Evolutionary conservation across 1,140 invertebrate species (phyloP).

Genomic region (Paraescarpia echinospica): DNA sequence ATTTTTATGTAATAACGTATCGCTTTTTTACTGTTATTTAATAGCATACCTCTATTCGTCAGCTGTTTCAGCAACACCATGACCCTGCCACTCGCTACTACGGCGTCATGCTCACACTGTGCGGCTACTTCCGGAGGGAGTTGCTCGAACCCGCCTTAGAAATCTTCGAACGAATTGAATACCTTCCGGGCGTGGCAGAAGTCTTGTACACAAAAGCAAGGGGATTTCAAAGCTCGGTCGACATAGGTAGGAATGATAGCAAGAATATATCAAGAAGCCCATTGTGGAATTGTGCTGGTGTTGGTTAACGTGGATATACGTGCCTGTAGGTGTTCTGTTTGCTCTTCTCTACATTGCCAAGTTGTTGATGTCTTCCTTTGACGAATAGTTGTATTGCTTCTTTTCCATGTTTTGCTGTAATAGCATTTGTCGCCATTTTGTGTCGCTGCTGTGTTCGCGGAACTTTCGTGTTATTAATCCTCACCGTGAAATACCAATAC

Average conservation of each 20-base stretch:
- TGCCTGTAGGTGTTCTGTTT: no score
- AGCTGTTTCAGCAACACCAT: background rate
- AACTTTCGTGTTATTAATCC: no score
- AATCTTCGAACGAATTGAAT: constrained; percentile 29
- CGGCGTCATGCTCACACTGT: constrained; percentile 31
- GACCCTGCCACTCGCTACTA: constrained; percentile 3
- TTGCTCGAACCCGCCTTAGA: constrained; percentile 24
- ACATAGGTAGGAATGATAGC: constrained; percentile 31
- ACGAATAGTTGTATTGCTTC: no score
- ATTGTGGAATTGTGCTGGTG: background rate
- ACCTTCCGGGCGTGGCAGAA: constrained; percentile 31
- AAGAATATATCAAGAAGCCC: background rate
- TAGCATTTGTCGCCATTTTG: no score
- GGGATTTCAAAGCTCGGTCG: constrained; percentile 33
- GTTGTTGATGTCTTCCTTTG: no score
- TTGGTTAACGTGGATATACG: no score
- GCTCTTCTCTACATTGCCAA: no score
- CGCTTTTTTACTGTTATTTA: no score
- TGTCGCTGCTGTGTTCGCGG: no score
- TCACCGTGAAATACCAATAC: no score
- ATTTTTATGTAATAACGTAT: no score
- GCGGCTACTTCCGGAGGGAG: constrained; percentile 31
- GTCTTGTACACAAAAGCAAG: constrained; percentile 33
- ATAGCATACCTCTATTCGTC: background rate
- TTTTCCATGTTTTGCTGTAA: no score